Conservation (phyloP, 2,797 vertebrate species). For the Mus minutoides region DNA sequence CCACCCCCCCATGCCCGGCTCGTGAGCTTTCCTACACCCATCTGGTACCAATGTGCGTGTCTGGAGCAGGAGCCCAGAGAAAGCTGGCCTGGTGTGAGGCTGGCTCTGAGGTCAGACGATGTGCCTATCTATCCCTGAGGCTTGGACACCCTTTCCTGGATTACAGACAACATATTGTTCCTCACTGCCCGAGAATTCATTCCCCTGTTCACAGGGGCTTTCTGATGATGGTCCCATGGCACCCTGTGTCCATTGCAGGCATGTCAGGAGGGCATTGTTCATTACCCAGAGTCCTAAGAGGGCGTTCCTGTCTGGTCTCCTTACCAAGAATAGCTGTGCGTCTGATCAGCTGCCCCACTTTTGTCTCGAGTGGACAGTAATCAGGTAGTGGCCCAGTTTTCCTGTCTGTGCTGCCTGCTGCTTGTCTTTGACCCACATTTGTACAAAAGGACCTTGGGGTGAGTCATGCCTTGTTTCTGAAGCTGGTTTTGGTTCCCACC, state of each 20-base stretch:
- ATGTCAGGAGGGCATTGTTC: fast-evolving
- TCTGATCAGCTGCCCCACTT: not conserved
- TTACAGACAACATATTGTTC: fast-evolving
- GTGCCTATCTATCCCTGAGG: not conserved
- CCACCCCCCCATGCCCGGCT: fast-evolving
- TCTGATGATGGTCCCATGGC: not conserved
- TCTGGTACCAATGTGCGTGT: fast-evolving
- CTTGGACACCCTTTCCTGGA: not conserved
- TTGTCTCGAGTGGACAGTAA: not conserved
- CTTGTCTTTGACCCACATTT: not conserved
- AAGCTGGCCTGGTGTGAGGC: fast-evolving
- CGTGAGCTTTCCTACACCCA: not conserved
- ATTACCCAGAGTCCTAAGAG: not conserved
- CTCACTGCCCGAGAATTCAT: not conserved
- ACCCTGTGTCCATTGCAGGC: fast-evolving
- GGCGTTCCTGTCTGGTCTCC: not conserved
- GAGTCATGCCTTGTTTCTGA: not conserved
- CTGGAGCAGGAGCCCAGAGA: not conserved
- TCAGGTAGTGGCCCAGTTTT: fast-evolving
- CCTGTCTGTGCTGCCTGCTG: not conserved
- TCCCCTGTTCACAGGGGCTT: not conserved
- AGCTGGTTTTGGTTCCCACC: not conserved
- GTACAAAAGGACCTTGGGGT: not conserved
- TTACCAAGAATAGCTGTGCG: not conserved
- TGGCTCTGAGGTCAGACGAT: fast-evolving